Evolutionary conservation across 2,113 vertebrate species (phyloP).

Genomic region (Vulpes vulpes): DNA sequence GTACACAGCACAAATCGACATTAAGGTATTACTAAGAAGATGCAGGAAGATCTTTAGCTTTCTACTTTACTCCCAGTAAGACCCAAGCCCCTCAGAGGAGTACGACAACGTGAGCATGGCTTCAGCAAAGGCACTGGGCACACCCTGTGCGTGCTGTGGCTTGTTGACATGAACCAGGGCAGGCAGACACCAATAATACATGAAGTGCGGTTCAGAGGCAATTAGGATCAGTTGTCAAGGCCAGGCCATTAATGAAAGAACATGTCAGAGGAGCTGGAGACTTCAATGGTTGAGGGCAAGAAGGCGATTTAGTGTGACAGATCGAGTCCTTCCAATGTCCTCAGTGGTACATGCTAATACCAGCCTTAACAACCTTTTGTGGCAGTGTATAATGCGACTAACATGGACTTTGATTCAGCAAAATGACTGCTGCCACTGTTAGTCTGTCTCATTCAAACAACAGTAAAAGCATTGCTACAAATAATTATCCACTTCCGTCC

Average conservation of each 20-base stretch:
- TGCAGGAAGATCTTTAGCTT: slow-evolving; percentile 85
- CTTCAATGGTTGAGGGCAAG: slow-evolving; percentile 93
- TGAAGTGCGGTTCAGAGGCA: slow-evolving; percentile 97
- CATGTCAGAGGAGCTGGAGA: slow-evolving; percentile 92
- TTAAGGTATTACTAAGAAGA: slow-evolving; percentile 84
- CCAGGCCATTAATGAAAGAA: slow-evolving; percentile 97
- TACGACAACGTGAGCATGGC: slow-evolving; percentile 84
- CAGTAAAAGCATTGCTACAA: slow-evolving; percentile 89
- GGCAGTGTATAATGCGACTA: slow-evolving; percentile 91
- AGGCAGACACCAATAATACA: slow-evolving; percentile 99
- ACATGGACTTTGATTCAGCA: slow-evolving; percentile 93
- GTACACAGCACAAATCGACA: slow-evolving; percentile 81
- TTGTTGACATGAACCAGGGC: slow-evolving; percentile 96
- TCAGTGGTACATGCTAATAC: slow-evolving; percentile 96
- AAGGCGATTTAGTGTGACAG: slow-evolving; percentile 97
- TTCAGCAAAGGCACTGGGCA: slow-evolving; percentile 88
- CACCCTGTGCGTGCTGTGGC: slow-evolving; percentile 89
- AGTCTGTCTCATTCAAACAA: slow-evolving; percentile 91
- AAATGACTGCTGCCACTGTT: slow-evolving; percentile 94
- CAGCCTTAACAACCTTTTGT: slow-evolving; percentile 94
- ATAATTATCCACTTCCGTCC: slow-evolving; percentile 91
- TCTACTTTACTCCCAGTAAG: slow-evolving; percentile 82
- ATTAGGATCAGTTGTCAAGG: slow-evolving; percentile 99
- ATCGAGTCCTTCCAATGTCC: slow-evolving; percentile 97
- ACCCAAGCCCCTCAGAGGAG: slow-evolving; percentile 82